Evolutionary conservation across 2,888 invertebrate species (phyloP).

Genomic region (Baronia brevicornis): DNA sequence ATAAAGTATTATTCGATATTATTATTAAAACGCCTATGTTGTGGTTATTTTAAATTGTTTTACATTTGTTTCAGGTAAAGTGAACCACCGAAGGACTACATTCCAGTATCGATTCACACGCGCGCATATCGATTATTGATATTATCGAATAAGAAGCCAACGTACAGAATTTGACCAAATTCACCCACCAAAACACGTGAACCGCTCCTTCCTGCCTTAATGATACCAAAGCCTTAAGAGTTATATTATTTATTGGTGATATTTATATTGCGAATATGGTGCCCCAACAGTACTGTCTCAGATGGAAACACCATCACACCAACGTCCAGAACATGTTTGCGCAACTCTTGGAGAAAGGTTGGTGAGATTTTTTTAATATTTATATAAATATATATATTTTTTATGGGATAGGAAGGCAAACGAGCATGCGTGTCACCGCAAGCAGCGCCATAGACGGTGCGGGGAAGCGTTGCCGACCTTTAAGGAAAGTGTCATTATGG

Average conservation of each 20-base stretch:
- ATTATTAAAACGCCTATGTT: background rate
- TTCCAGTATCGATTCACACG: constrained; percentile 19
- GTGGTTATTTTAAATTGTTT: background rate
- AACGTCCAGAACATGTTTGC: constrained; percentile 94
- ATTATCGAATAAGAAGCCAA: background rate
- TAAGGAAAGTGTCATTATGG: no score
- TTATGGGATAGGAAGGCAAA: no score
- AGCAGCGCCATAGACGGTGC: no score
- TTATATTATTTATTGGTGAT: constrained; percentile 19
- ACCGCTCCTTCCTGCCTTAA: background rate
- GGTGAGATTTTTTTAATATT: no score
- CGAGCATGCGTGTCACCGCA: no score
- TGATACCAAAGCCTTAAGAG: constrained; percentile 37
- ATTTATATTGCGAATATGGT: constrained; percentile 69
- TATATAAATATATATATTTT: no score
- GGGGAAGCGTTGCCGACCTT: no score
- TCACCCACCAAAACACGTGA: no score
- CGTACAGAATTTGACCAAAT: constrained; percentile 1
- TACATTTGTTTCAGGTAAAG: constrained; percentile 24
- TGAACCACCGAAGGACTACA: constrained; percentile 23
- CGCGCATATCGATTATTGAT: background rate
- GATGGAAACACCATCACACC: constrained; percentile 95
- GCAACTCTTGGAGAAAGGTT: constrained; percentile 83
- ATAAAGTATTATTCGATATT: background rate
- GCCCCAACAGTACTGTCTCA: constrained; percentile 92